Percentiles rank a stretch among this genome's conserved stretches.
phyloP scores from a whole-genome alignment of 2,797 vertebrate genomes.

The Loriculus beryllinus region DNA sequence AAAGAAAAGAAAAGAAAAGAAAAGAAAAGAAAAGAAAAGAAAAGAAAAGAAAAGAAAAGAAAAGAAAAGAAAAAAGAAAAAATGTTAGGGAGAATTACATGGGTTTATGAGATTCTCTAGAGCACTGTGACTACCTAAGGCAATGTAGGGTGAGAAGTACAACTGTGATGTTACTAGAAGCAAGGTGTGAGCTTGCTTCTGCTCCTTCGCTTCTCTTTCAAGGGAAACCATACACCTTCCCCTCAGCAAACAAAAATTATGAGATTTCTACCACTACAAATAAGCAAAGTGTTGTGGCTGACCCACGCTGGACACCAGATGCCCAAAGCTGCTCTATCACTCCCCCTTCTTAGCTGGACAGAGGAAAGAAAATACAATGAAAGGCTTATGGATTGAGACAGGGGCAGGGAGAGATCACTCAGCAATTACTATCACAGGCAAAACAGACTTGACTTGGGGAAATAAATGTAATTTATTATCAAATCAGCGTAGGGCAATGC shows the following conservation, averaged over 20 bases:
- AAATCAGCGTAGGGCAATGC: neutral
- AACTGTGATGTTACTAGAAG: neutral
- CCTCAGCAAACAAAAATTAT: neutral
- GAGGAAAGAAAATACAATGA: neutral
- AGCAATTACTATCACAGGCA: neutral
- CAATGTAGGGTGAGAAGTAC: neutral
- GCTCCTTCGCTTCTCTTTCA: neutral
- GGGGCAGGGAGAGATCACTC: neutral
- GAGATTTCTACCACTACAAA: neutral
- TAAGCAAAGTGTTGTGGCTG: neutral
- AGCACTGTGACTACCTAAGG: neutral
- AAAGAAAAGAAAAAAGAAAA: too few relatives aligned
- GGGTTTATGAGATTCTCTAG: neutral
- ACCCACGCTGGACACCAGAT: neutral
- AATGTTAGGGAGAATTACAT: neutral
- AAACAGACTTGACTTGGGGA: neutral
- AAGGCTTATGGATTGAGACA: neutral
- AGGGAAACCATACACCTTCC: fast-evolving
- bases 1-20: too few relatives aligned
- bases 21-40: too few relatives aligned
- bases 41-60: too few relatives aligned
- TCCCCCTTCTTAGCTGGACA: neutral
- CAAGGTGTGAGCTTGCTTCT: neutral
- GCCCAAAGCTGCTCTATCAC: neutral
- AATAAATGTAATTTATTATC: neutral